These are phyloP conservation scores for Hymenochirus boettgeri DNA, from an alignment of 2,113 vertebrate species.

Conservation along the genomic window DNA sequence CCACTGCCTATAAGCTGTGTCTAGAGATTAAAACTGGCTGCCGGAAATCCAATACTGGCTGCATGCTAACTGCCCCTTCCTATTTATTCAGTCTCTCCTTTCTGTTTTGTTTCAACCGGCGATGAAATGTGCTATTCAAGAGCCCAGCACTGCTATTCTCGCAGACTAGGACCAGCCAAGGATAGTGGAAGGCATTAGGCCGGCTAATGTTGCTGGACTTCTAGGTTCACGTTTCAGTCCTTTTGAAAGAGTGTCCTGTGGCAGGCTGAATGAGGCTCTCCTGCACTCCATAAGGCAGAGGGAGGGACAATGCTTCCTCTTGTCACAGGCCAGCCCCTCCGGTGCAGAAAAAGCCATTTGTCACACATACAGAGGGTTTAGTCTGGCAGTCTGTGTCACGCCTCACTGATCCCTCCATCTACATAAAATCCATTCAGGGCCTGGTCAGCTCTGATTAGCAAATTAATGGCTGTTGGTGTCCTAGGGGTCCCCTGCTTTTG, in stretches of 20 bases:
- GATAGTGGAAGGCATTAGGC: conserved; percentile 66
- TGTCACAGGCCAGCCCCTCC: conserved; percentile 64
- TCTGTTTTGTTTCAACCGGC: conserved; percentile 18
- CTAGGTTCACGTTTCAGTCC: conserved; percentile 66
- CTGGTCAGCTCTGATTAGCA: conserved; percentile 70
- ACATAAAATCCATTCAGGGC: conserved; percentile 62
- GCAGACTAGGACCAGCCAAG: conserved; percentile 49
- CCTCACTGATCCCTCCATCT: conserved; percentile 58
- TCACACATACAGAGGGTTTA: conserved; percentile 58
- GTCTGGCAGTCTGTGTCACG: conserved; percentile 68
- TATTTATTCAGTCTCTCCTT: background rate
- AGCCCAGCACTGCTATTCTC: conserved; percentile 46
- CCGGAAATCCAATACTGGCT: conserved; percentile 44
- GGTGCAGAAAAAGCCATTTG: conserved; percentile 64
- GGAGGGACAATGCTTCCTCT: conserved; percentile 65
- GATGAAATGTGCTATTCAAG: conserved; percentile 55
- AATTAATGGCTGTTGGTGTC: conserved; percentile 63
- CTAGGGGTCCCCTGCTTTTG: conserved; percentile 58
- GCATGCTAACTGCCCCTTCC: background rate
- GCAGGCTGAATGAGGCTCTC: conserved; percentile 61
- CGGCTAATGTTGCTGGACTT: conserved; percentile 58
- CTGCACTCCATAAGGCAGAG: conserved; percentile 51
- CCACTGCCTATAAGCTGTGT: too few relatives aligned
- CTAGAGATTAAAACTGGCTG: background rate
- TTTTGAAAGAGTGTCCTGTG: conserved; percentile 68